Base-by-base conservation (phyloP, 2,113 vertebrate genomes). In the Maccullochella peelii region DNA sequence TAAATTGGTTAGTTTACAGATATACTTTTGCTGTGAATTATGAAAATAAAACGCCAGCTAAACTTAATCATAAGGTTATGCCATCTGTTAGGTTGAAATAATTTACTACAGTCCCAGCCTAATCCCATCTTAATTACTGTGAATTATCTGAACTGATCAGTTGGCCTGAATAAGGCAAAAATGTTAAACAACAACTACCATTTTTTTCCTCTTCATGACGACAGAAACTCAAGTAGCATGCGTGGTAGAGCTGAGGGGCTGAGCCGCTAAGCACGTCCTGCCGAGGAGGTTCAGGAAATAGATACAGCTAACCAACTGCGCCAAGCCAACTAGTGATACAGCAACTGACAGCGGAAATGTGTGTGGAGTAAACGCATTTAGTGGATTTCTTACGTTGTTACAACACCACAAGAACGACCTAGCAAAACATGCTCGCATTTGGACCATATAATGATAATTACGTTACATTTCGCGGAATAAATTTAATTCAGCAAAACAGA, bases 211-310 rank as follows among this genome's bases (percentile, higher is more conserved):
- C 58, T 12, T 71, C 66, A 59, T 91, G 77, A 80, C 82, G 79
- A 73, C 63, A 77, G 57, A 33, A 78, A 50, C 61, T 33, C 4
- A 63, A 71, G 54, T 16, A 20, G 73, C 87, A 88, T 90, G 90
- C 84, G 90, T 85, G 62, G 47, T 81, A 18, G 66, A 73, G 59
- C 11, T 25, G 55, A 85, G 30, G 70, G 80, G 83, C 77, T 65
- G 82, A 77, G 68, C 63, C 68, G 69, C 67, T 18, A 44, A 77
- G 80, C 83, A 75, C 82, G 82, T 92, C 89, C 89, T 91, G 80
- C 36, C 23, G 66, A 65, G 36, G 42, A 85, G 77, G 85, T 90
- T 40, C 89, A 92, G 92, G 93, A 94, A 93, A 90, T 82, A 73
- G 87, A 83, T 49, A 87, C 68, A 44, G 78, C 86, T 82, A 83